A percentile compares a stretch with the other conserved stretches of the same genome.
These are phyloP conservation scores for Microtus montanus DNA, from an alignment of 2,113 vertebrate species.

Conservation along the genomic window DNA sequence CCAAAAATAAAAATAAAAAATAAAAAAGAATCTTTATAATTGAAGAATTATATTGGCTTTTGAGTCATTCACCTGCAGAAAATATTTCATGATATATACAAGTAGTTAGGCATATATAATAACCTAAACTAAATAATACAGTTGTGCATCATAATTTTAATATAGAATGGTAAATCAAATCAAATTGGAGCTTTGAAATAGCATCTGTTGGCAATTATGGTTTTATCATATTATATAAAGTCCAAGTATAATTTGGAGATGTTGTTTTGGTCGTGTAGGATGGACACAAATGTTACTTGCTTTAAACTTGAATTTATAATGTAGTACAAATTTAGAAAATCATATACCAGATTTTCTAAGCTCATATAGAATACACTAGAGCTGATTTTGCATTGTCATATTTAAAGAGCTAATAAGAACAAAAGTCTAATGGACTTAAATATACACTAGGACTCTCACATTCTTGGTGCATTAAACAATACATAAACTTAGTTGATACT, in stretches of 20 bases:
- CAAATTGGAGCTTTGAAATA: not conserved
- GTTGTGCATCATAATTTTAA: not conserved
- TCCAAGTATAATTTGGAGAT: constrained; percentile 11
- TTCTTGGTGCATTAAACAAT: not conserved
- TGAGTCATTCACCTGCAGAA: not conserved
- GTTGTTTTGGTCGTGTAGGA: not conserved
- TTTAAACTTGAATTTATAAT: constrained; percentile 38
- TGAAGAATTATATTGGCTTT: constrained; percentile 21
- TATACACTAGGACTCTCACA: not conserved
- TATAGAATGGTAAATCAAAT: not conserved
- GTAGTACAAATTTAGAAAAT: constrained; percentile 9
- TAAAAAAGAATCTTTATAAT: not conserved
- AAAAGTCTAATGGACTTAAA: not conserved
- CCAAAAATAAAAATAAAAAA: too few species aligned
- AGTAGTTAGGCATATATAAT: constrained; percentile 18
- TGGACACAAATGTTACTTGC: not conserved
- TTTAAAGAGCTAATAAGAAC: not conserved
- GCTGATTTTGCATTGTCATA: not conserved
- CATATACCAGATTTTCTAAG: not conserved
- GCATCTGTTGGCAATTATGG: not conserved
- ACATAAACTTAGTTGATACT: not conserved
- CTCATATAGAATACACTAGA: not conserved
- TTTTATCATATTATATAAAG: constrained; percentile 28
- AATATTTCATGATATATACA: constrained; percentile 15
- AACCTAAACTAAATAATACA: constrained; percentile 45